phyloP scores from a whole-genome alignment of 2,113 vertebrate species.

The Morone chrysops region DNA sequence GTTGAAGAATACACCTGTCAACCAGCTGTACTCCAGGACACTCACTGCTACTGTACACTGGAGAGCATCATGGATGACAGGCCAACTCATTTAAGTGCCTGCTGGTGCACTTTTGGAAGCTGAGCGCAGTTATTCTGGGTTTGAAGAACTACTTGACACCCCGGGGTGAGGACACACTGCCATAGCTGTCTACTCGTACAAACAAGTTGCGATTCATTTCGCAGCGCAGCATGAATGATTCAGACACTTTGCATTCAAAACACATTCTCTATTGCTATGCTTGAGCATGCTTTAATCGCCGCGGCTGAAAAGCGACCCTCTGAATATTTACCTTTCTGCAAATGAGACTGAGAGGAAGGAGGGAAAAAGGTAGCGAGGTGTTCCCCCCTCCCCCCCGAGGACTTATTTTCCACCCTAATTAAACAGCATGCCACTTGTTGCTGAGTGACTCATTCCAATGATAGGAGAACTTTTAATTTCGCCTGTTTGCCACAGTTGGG shows the following conservation, averaged over 20 bases:
- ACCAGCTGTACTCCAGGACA: constrained; percentile 8
- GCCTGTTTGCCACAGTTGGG: constrained; percentile 8
- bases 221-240: constrained; percentile 50
- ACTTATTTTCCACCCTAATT: constrained; percentile 68
- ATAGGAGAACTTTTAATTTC: constrained; percentile 60
- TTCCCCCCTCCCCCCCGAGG: constrained; percentile 18
- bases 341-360: constrained; percentile 54
- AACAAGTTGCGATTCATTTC: constrained; percentile 75
- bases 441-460: constrained; percentile 46
- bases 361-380: constrained; percentile 9
- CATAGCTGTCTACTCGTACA: constrained; percentile 73
- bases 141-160: constrained; percentile 73
- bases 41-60: constrained; percentile 38
- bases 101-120: constrained; percentile 58
- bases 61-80: constrained; percentile 61
- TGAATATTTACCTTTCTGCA: constrained; percentile 74
- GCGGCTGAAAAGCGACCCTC: constrained; percentile 61
- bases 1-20: constrained; percentile 30
- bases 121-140: constrained; percentile 51
- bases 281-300: constrained; percentile 58
- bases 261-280: constrained; percentile 63
- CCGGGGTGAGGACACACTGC: constrained; percentile 53
- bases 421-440: constrained; percentile 56
- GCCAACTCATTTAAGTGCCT: constrained; percentile 51
- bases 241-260: constrained; percentile 69